A percentile compares a stretch with the other conserved stretches of the same genome.
Conservation (phyloP, 2,797 vertebrate genomes). For the Macroramphosus scolopax region DNA sequence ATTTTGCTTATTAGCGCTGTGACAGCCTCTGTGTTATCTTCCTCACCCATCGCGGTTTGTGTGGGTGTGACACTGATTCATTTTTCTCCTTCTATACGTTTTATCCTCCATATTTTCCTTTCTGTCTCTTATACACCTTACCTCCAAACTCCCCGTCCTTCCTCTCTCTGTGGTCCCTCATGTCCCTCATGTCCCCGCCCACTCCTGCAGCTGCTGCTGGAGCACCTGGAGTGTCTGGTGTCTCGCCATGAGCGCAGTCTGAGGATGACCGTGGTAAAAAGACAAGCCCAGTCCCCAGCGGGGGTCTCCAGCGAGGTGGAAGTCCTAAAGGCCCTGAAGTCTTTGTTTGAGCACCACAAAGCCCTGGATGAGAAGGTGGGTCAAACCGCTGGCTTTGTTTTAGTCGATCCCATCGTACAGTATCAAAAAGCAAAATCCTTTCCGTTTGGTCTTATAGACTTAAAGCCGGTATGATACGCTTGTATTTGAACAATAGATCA, state of each 20-base stretch:
- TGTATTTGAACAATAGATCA: no score
- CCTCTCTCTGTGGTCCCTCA: background rate
- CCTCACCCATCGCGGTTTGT: slow-evolving; percentile 54
- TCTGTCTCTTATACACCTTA: background rate
- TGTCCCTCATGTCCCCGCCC: background rate
- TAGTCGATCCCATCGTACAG: no score
- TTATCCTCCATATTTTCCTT: background rate
- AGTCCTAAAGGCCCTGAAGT: slow-evolving; percentile 94
- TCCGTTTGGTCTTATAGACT: no score
- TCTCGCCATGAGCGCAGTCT: slow-evolving; percentile 90
- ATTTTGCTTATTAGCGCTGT: slow-evolving; percentile 68
- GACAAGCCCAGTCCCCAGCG: slow-evolving; percentile 88
- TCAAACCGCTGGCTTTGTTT: slow-evolving; percentile 1
- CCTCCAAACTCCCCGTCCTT: slow-evolving; percentile 3
- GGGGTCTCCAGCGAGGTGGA: slow-evolving; percentile 95
- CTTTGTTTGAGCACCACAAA: slow-evolving; percentile 94
- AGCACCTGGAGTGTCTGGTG: slow-evolving; percentile 90
- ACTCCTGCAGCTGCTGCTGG: slow-evolving; percentile 80
- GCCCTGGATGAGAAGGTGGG: slow-evolving; percentile 92
- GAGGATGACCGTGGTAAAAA: slow-evolving; percentile 92
- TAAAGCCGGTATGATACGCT: no score
- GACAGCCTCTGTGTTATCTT: slow-evolving; percentile 57
- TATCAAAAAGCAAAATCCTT: no score
- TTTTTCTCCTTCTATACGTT: background rate
- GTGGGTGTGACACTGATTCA: slow-evolving; percentile 52